Evolutionary conservation across 1,140 invertebrate species (phyloP).

Genomic region (Chelonus insularis): DNA sequence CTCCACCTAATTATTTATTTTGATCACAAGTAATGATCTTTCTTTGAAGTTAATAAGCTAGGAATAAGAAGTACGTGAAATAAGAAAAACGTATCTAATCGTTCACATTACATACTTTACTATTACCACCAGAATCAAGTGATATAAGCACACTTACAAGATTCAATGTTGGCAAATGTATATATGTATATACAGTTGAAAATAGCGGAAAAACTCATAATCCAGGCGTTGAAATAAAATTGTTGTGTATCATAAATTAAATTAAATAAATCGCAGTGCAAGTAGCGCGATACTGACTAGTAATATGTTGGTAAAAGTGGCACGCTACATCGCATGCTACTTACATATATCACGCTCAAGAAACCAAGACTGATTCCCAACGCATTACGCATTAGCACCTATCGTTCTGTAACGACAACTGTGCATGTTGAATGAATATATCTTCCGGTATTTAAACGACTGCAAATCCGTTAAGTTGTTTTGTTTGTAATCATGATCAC

Average conservation of each 20-base stretch:
- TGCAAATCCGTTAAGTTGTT: slow-evolving; percentile 6
- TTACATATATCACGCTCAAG: slow-evolving; percentile 28
- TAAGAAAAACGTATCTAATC: too few relatives aligned
- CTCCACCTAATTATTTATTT: slow-evolving; percentile 23
- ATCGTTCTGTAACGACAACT: slow-evolving; percentile 24
- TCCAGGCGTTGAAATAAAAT: slow-evolving; percentile 33
- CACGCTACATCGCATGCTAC: slow-evolving; percentile 34
- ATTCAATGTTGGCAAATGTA: too few relatives aligned
- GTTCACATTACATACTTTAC: neutral
- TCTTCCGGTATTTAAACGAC: slow-evolving; percentile 27
- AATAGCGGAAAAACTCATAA: slow-evolving; percentile 2
- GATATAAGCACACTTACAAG: neutral
- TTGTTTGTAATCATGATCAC: too few relatives aligned
- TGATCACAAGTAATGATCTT: slow-evolving; percentile 13
- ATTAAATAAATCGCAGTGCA: slow-evolving; percentile 31
- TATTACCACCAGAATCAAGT: neutral
- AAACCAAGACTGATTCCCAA: slow-evolving; percentile 19
- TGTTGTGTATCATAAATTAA: slow-evolving; percentile 31
- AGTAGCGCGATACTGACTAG: slow-evolving; percentile 8
- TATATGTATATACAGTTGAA: neutral
- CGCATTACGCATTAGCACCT: slow-evolving; percentile 30
- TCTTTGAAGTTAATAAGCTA: neutral
- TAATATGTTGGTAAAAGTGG: slow-evolving; percentile 26
- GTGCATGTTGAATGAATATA: slow-evolving; percentile 24
- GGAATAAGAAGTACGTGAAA: too few relatives aligned